Evolutionary conservation across 2,113 vertebrate genomes (phyloP).

Genomic region (Aix galericulata): DNA sequence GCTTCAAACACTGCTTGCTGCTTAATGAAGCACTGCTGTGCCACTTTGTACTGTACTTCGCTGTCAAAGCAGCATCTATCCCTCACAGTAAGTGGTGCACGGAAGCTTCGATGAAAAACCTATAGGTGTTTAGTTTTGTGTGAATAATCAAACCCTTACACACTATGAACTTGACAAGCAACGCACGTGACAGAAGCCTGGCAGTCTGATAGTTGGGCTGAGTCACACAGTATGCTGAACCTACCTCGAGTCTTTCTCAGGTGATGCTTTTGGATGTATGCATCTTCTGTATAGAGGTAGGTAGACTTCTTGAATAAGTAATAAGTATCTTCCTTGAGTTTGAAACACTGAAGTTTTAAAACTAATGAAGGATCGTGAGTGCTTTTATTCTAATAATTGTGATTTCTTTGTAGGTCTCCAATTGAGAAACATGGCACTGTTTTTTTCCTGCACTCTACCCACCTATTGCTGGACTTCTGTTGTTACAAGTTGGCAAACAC

Average conservation of each 20-base stretch:
- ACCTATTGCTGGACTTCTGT: slow-evolving; percentile 91
- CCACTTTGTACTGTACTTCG: not conserved
- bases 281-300: slow-evolving; percentile 30
- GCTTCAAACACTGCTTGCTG: not conserved
- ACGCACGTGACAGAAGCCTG: not conserved
- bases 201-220: not conserved
- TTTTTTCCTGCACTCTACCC: slow-evolving; percentile 96
- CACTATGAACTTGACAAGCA: not conserved
- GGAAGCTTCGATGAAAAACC: not conserved
- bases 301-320: not conserved
- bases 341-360: not conserved
- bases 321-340: not conserved
- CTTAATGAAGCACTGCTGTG: not conserved
- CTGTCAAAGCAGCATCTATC: not conserved
- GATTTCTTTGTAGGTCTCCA: slow-evolving; percentile 87
- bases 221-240: not conserved
- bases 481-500: slow-evolving; percentile 90
- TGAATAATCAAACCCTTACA: not conserved
- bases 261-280: slow-evolving; percentile 27
- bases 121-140: not conserved
- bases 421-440: slow-evolving; percentile 97
- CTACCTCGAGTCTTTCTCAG: slow-evolving; percentile 8
- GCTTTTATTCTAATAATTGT: slow-evolving; percentile 21
- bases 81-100: not conserved
- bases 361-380: not conserved